phyloP scores from a whole-genome alignment of 2,888 invertebrate species.

The Xylota sylvarum region DNA sequence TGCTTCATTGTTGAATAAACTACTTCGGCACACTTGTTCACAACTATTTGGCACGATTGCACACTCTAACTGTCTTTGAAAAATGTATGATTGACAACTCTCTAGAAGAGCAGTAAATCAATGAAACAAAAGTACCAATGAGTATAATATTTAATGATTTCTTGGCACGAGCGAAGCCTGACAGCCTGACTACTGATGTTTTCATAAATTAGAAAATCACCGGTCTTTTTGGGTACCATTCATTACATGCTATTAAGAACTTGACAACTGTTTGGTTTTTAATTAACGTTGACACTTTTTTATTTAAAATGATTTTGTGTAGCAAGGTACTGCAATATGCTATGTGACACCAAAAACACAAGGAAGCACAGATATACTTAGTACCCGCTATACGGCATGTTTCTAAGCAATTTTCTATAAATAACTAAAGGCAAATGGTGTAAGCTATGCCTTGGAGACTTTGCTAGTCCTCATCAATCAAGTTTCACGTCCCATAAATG shows the following conservation, averaged over 20 bases:
- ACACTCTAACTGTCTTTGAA: neutral
- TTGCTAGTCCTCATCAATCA: constrained; percentile 33
- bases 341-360: neutral
- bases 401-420: neutral
- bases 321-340: neutral
- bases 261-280: neutral
- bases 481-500: constrained; percentile 31
- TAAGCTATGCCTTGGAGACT: neutral
- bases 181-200: neutral
- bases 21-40: no score
- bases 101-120: neutral
- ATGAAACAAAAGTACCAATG: neutral
- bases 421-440: constrained; percentile 1
- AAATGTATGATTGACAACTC: neutral
- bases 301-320: neutral
- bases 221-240: neutral
- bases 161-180: neutral
- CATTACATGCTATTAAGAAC: neutral
- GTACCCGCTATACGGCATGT: neutral
- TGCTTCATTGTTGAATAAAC: no score
- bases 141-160: neutral
- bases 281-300: constrained; percentile 25
- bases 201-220: constrained; percentile 6
- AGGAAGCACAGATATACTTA: neutral
- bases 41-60: no score